A percentile compares a stretch with the other conserved stretches of the same genome.
Conservation (phyloP, 2,888 invertebrate species). For the Reticulitermes lucifugus region DNA sequence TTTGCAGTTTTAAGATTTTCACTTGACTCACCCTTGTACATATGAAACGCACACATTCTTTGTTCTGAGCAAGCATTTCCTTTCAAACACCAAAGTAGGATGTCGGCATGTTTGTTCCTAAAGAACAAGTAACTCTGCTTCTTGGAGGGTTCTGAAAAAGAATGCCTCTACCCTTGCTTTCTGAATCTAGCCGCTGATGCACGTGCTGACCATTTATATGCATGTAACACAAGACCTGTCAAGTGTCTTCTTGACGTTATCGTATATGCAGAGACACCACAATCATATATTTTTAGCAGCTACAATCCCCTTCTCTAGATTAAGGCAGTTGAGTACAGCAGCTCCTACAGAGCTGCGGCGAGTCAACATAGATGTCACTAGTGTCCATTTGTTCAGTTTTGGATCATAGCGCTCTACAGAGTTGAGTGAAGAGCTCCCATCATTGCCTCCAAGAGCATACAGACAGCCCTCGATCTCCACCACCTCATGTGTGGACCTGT, state of each 20-base stretch:
- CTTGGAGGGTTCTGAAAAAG: too few relatives aligned
- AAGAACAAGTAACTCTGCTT: too few relatives aligned
- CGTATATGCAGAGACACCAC: conserved; percentile 20
- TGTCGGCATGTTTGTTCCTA: too few relatives aligned
- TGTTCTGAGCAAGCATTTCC: too few relatives aligned
- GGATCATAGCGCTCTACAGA: conserved; percentile 77
- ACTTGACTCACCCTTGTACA: too few relatives aligned
- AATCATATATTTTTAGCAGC: conserved; percentile 38
- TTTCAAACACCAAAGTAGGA: too few relatives aligned
- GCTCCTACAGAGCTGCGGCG: conserved; percentile 76
- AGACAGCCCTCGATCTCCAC: conserved; percentile 73
- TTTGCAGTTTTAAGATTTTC: too few relatives aligned
- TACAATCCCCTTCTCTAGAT: conserved; percentile 62
- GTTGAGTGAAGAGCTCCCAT: conserved; percentile 76
- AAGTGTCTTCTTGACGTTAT: background rate
- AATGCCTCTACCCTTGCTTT: too few relatives aligned
- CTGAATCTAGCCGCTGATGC: too few relatives aligned
- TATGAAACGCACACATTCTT: too few relatives aligned
- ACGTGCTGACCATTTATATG: too few relatives aligned
- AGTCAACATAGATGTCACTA: conserved; percentile 74
- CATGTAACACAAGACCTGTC: background rate
- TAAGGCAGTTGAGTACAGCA: conserved; percentile 74
- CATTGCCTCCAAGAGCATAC: conserved; percentile 77
- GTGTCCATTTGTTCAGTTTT: conserved; percentile 73
- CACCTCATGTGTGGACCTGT: conserved; percentile 76